A percentile compares a stretch with the other conserved stretches of the same genome.
phyloP scores from a whole-genome alignment of 2,113 vertebrate species.

The Balaenoptera acutorostrata region DNA sequence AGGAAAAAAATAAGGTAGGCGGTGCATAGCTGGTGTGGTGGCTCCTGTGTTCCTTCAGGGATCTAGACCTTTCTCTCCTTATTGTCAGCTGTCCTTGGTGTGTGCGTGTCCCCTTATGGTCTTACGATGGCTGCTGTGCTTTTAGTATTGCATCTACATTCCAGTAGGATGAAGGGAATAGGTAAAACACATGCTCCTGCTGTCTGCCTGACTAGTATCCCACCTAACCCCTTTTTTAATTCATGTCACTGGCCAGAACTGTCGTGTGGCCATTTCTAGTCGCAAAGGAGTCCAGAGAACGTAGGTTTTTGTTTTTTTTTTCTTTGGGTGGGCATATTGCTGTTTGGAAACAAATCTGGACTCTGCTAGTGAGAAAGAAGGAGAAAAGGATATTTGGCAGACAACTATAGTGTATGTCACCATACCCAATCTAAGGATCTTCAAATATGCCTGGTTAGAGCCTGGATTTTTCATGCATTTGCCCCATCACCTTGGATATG shows the following conservation, averaged over 20 bases:
- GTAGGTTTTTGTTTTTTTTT: background rate
- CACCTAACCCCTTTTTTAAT: background rate
- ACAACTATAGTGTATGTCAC: background rate
- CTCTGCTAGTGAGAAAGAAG: background rate
- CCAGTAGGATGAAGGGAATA: background rate
- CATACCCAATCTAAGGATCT: background rate
- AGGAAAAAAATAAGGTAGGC: background rate
- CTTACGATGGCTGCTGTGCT: background rate
- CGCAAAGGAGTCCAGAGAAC: background rate
- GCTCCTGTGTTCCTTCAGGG: fast-evolving
- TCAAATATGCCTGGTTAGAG: background rate
- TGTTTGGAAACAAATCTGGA: background rate
- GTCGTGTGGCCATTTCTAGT: background rate
- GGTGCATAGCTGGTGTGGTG: background rate
- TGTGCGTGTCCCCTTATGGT: background rate
- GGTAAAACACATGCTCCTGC: background rate
- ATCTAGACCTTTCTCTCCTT: background rate
- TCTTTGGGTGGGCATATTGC: background rate
- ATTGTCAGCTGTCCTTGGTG: background rate
- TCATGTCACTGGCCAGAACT: background rate
- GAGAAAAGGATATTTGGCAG: background rate
- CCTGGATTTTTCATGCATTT: background rate
- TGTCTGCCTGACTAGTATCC: background rate
- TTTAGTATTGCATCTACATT: background rate
- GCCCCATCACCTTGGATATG: background rate